Evolutionary conservation across 2,113 vertebrate species (phyloP).

Genomic region (Meles meles): DNA sequence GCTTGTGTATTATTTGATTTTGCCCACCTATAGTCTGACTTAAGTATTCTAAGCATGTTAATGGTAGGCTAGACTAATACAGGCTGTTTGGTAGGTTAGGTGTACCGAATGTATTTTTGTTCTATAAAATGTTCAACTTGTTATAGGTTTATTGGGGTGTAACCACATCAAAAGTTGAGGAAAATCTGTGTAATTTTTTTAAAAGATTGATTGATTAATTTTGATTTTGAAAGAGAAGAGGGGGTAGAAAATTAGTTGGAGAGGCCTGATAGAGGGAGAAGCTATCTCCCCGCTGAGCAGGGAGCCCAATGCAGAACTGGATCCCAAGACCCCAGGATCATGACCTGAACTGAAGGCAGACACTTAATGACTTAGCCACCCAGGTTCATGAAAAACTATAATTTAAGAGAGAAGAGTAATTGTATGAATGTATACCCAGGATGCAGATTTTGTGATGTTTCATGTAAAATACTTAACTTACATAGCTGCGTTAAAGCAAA

Average conservation of each 20-base stretch:
- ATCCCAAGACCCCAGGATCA: too few species aligned
- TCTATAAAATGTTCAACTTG: background rate
- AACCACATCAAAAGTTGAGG: background rate
- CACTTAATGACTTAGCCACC: background rate
- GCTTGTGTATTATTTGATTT: background rate
- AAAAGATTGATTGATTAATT: background rate
- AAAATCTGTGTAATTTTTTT: background rate
- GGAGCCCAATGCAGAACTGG: too few species aligned
- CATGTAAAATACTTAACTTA: background rate
- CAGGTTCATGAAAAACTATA: background rate
- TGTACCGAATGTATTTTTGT: background rate
- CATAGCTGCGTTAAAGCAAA: background rate
- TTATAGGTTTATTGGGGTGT: background rate
- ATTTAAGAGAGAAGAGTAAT: background rate
- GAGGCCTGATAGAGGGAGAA: background rate
- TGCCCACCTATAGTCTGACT: background rate
- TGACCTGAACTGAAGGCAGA: background rate
- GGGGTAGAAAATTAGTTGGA: background rate
- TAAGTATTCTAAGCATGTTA: background rate
- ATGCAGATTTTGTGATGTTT: background rate
- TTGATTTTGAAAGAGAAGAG: background rate
- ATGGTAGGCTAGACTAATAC: background rate
- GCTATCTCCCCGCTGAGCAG: too few species aligned
- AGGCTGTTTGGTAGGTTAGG: background rate
- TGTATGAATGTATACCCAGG: background rate